These are phyloP conservation scores for Bergia puertoricense DNA, from an alignment of 92 coral and sea anemone genomes.

Conservation along the genomic window DNA sequence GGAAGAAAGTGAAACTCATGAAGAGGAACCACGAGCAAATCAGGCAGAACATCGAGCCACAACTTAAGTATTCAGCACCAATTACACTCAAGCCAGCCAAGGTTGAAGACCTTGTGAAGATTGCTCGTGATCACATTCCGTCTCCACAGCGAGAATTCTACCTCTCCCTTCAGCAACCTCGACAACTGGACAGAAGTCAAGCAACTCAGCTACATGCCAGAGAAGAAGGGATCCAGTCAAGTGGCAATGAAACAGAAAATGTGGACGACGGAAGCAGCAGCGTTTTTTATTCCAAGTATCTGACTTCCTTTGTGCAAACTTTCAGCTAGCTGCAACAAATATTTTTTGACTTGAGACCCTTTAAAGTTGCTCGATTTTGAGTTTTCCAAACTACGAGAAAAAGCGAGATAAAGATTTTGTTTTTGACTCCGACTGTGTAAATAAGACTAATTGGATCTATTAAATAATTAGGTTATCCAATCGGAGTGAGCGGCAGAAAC, in stretches of 20 bases:
- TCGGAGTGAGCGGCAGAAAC: no score
- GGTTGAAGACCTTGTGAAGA: slow-evolving; percentile 13
- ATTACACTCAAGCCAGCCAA: not conserved
- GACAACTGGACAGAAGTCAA: not conserved
- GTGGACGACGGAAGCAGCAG: not conserved
- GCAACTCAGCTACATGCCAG: no score
- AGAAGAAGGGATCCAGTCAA: not conserved
- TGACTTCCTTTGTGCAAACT: no score
- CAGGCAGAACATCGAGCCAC: not conserved
- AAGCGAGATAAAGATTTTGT: no score
- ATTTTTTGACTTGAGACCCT: no score
- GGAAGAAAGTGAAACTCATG: slow-evolving; percentile 45
- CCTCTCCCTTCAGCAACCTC: not conserved
- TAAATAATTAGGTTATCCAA: no score
- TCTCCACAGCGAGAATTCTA: slow-evolving; percentile 27
- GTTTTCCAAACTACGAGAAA: no score
- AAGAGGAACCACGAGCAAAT: not conserved
- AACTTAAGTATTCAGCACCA: not conserved
- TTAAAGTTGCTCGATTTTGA: no score
- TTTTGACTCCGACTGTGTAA: no score
- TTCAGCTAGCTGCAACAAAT: no score
- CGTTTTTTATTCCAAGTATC: not conserved
- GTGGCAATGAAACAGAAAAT: not conserved
- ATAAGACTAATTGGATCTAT: no score
- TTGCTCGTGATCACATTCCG: slow-evolving; percentile 18